Evolutionary conservation across 2,113 vertebrate species (phyloP), one percentile per base, ranked within the genome.

Genomic region (Struthio camelus): DNA sequence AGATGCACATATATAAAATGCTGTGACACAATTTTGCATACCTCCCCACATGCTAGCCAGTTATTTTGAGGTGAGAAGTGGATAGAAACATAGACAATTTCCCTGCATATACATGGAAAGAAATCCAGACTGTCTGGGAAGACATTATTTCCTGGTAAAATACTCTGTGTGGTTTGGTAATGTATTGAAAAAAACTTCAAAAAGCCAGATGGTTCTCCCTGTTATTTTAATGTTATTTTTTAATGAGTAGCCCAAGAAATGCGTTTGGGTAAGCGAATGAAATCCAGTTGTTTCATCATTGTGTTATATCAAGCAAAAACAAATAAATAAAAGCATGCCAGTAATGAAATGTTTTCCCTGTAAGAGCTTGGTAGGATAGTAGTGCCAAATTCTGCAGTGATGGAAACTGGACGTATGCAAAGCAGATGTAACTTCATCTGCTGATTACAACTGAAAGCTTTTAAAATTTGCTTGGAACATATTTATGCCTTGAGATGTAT

Each of bases 351-450:
- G 25, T 95, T 98, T 98, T 96, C 95, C 87, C 83, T 87, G 38
- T 80, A 97, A 97, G 96, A 80, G 90, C 66, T 92, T 94, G 87
- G 59, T 91, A 92, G 93, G 82, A 73, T 86, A 90, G 48, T 70
- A 88, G 79, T 97, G 98, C 98, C 97, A 98, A 97, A 93, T 97
- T 98, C 91, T 98, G 87, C 89, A 85, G 87, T 94, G 94, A 97
- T 98, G 94, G 98, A 98, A 98, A 97, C 89, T 76, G 97, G 56
- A 83, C 93, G 96, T 94, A 98, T 98, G 97, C 93, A 97, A 98
- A 98, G 97, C 98, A 98, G 98, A 98, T 98, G 98, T 98, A 98
- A 96, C 96, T 98, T 98, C 95, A 96, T 97, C 96, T 97, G 95
- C 88, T 94, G 94, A 84, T 96, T 98, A 85, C 89, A 97, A 98